Base-by-base conservation (phyloP, 2,888 invertebrate genomes). In the Cantharis rufa region DNA sequence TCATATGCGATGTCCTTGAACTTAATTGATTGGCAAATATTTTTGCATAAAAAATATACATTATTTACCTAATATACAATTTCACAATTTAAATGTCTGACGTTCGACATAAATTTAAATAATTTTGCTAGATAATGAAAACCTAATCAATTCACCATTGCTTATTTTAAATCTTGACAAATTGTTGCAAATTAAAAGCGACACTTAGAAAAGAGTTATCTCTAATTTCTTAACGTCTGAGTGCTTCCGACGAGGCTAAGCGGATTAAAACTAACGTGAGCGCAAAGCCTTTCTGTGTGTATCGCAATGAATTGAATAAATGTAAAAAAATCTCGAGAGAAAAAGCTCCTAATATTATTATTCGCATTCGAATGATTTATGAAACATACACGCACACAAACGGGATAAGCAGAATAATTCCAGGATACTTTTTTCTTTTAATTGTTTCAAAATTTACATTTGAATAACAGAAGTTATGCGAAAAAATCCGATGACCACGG, bases 21-120 rank as follows among this genome's bases (percentile, higher is more conserved):
- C 64, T 66, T 66, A 66, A 16, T 16, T 66, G 64, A 66, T 66
- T 66, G 64, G 24, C 64, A 66, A 66, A 66, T 66, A 66, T n/a
- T 66, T 63, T 66, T n/a, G 7, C n/a, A 66, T 66, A 2, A 18
- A 66, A 66, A 11, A 66, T 66, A 3, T 66, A 66, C 64, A 66
- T 66, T 66, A 66, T 66, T 66, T 66, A 24, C 64, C 11, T 21
- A 66, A 66, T 5, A 66, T 66, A 21, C 64, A 21, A 64, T 18
- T 64, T 18, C 64, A 64, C 11, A 64, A 66, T 66, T 66, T 7
- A 21, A 21, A 66, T 66, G 13, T 66, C 64, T 66, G 64, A 66
- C 64, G 64, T 21, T 24, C n/a, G 9, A 11, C 63, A 63, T 63
- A 63, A 63, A 63, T 63, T 63, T 63, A 63, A 63, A 63, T 18